These are phyloP conservation scores for Amitus sp. DNA, from an alignment of 2,888 invertebrate species.

Conservation along the genomic window DNA sequence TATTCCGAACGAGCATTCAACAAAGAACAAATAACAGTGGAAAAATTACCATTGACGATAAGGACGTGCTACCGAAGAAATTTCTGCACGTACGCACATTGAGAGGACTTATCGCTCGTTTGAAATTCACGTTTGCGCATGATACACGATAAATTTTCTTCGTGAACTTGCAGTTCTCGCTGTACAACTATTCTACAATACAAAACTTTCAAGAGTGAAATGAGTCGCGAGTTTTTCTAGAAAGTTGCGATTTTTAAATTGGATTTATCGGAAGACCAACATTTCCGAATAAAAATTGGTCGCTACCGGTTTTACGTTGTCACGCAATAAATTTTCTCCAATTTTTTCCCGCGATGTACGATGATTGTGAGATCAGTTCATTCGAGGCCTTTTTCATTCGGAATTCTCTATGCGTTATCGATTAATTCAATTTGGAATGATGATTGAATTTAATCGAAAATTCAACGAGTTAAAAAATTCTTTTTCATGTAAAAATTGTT, in stretches of 20 bases:
- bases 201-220: too few relatives aligned
- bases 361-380: too few relatives aligned
- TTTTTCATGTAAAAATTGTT: neutral
- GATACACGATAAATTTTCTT: neutral
- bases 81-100: constrained; percentile 20
- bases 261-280: neutral
- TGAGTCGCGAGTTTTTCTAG: too few relatives aligned
- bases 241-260: too few relatives aligned
- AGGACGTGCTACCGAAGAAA: constrained; percentile 12
- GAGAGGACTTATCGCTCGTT: constrained; percentile 11
- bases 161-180: neutral
- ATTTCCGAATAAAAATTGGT: too few relatives aligned
- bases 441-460: neutral
- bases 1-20: neutral
- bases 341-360: too few relatives aligned
- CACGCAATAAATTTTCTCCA: too few relatives aligned
- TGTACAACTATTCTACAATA: too few relatives aligned
- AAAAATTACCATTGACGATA: constrained; percentile 1
- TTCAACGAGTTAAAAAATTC: neutral
- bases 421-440: too few relatives aligned
- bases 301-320: too few relatives aligned
- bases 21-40: neutral
- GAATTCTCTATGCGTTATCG: too few relatives aligned
- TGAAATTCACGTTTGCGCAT: constrained; percentile 6
- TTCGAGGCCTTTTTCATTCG: too few relatives aligned